phyloP scores from a whole-genome alignment of 1,140 invertebrate species.

The Lordiphosa stackelbergi region DNA sequence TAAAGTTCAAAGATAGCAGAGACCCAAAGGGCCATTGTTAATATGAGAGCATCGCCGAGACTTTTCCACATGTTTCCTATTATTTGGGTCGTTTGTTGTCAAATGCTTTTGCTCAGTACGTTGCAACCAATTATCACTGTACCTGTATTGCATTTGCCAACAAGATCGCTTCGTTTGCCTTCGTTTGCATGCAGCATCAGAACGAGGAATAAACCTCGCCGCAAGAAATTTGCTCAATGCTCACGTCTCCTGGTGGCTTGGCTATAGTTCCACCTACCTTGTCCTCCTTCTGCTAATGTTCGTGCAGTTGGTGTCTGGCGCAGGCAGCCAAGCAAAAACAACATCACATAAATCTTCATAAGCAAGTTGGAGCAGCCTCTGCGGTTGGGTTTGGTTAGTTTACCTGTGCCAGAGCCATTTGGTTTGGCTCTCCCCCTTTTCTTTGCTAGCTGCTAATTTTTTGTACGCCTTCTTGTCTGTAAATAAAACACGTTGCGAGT shows the following conservation, averaged over 20 bases:
- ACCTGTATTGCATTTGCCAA: conserved; percentile 9
- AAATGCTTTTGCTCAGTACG: too few species aligned
- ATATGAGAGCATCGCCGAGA: too few species aligned
- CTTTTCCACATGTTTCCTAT: too few species aligned
- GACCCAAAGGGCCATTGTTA: too few species aligned
- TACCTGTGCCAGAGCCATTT: conserved; percentile 62
- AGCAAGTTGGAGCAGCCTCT: conserved; percentile 57
- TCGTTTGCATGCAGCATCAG: conserved; percentile 25
- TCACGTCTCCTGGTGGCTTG: conserved; percentile 48
- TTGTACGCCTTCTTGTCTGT: conserved; percentile 55
- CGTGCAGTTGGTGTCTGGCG: conserved; percentile 44
- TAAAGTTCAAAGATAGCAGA: not conserved
- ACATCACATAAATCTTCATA: conserved; percentile 67
- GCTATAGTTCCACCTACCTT: conserved; percentile 23
- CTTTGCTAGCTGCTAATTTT: conserved; percentile 54
- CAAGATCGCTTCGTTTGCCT: conserved; percentile 13
- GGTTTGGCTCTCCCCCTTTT: conserved; percentile 14
- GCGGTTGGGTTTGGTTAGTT: conserved; percentile 45
- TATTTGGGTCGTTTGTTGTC: too few species aligned
- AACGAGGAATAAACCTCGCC: conserved; percentile 1
- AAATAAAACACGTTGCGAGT: conserved; percentile 68
- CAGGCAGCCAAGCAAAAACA: conserved; percentile 60
- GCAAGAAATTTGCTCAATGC: conserved; percentile 46
- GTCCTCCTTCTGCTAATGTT: conserved; percentile 11
- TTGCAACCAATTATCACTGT: conserved; percentile 14